Conservation (phyloP, 2,888 invertebrate species). For the Cloeon dipterum region DNA sequence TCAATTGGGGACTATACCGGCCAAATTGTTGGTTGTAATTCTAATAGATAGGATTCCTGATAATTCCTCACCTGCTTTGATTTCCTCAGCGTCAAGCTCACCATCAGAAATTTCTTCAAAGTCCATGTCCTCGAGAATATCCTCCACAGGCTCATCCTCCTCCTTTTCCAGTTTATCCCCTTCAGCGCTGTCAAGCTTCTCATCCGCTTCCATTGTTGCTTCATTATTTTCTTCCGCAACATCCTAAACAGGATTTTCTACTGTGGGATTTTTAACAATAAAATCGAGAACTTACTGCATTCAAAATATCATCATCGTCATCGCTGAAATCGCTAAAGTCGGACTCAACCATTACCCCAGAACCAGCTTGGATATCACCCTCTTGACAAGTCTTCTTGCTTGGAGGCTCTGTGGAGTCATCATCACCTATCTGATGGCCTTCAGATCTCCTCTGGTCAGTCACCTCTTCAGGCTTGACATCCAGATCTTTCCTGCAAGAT, state of each 20-base stretch:
- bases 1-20: too few species aligned
- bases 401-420: not conserved
- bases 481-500: too few species aligned
- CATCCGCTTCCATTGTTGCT: not conserved
- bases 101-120: constrained; percentile 83
- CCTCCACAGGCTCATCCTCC: constrained; percentile 33
- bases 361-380: not conserved
- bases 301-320: not conserved
- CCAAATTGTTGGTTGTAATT: too few species aligned
- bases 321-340: not conserved
- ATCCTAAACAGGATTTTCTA: too few species aligned
- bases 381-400: not conserved
- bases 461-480: too few species aligned
- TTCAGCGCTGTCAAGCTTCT: constrained; percentile 1
- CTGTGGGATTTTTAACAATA: too few species aligned
- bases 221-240: too few species aligned
- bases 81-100: constrained; percentile 56
- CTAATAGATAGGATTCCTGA: too few species aligned
- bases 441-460: too few species aligned
- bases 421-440: too few species aligned
- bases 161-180: constrained; percentile 1
- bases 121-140: constrained; percentile 48
- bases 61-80: constrained; percentile 26
- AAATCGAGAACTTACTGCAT: not conserved
- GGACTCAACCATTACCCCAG: not conserved